A percentile compares a stretch with the other conserved stretches of the same genome.
Conservation (phyloP, 2,113 vertebrate species). For the Panthera uncia region DNA sequence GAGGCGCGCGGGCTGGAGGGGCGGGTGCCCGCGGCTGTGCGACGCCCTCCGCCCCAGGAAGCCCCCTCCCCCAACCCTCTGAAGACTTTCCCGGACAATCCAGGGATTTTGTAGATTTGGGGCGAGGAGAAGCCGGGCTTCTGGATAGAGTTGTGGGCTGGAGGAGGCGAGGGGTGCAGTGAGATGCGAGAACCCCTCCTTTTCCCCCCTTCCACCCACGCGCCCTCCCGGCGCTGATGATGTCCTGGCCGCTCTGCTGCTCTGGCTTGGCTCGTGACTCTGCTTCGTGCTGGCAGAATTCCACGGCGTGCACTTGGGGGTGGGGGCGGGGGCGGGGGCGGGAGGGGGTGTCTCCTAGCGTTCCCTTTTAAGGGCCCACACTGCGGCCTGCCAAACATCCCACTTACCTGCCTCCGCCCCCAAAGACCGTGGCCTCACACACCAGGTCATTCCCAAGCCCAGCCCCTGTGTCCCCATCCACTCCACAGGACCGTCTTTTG, state of each 20-base stretch:
- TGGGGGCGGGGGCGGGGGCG: neutral
- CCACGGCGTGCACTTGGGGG: constrained; percentile 41
- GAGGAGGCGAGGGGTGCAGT: neutral
- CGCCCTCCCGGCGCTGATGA: constrained; percentile 33
- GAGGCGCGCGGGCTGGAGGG: neutral
- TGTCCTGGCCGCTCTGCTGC: constrained; percentile 55
- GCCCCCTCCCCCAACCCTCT: neutral
- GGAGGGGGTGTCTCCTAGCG: neutral
- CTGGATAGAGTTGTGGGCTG: neutral
- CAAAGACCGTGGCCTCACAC: neutral
- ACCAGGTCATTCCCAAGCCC: neutral
- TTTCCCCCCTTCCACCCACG: constrained; percentile 29
- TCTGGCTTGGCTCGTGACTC: constrained; percentile 67
- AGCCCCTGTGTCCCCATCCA: neutral
- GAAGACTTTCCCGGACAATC: neutral
- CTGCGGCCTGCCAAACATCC: neutral
- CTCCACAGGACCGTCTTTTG: neutral
- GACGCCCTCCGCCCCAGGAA: no score
- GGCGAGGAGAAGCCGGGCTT: neutral
- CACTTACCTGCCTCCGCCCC: neutral
- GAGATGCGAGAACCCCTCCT: neutral
- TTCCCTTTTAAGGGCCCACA: neutral
- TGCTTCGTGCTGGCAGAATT: constrained; percentile 70
- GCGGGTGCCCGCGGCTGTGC: neutral
- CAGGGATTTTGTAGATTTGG: neutral